Percentiles rank a stretch among this genome's conserved stretches.
Conservation (phyloP, 2,797 vertebrate genomes). For the Spatula versicolor region DNA sequence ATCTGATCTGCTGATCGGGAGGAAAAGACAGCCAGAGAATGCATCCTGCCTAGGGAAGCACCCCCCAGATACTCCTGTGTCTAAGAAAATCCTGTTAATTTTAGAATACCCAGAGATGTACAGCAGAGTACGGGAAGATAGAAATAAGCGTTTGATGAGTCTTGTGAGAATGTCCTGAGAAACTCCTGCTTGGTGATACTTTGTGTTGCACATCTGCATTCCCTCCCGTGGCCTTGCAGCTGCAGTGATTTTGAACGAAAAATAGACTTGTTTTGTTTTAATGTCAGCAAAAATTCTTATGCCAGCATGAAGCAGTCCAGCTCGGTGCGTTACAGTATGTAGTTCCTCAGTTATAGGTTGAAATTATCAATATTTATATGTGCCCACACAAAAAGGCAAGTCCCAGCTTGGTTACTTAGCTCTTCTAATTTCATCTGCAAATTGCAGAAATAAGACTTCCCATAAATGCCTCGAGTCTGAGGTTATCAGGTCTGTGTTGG, state of each 20-base stretch:
- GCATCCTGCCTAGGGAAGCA: neutral
- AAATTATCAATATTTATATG: neutral
- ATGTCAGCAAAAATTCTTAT: neutral
- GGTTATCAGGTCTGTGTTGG: neutral
- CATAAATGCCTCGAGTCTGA: neutral
- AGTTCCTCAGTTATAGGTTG: neutral
- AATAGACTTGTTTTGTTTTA: neutral
- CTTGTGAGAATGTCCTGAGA: neutral
- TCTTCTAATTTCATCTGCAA: conserved; percentile 6
- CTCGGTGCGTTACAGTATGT: accelerated
- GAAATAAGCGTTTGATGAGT: neutral
- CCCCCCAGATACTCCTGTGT: neutral
- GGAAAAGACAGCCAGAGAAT: accelerated
- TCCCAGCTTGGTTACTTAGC: neutral
- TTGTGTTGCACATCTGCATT: neutral
- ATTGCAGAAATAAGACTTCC: neutral
- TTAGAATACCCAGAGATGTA: neutral
- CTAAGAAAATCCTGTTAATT: neutral
- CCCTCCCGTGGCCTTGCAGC: neutral
- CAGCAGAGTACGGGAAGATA: neutral
- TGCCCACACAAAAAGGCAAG: neutral
- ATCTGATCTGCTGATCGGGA: accelerated
- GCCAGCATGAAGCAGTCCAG: neutral
- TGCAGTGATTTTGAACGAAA: conserved; percentile 14
- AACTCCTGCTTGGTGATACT: neutral